These are phyloP conservation scores for Leptobrachium leishanense DNA, from an alignment of 2,113 vertebrate genomes.

Conservation along the genomic window DNA sequence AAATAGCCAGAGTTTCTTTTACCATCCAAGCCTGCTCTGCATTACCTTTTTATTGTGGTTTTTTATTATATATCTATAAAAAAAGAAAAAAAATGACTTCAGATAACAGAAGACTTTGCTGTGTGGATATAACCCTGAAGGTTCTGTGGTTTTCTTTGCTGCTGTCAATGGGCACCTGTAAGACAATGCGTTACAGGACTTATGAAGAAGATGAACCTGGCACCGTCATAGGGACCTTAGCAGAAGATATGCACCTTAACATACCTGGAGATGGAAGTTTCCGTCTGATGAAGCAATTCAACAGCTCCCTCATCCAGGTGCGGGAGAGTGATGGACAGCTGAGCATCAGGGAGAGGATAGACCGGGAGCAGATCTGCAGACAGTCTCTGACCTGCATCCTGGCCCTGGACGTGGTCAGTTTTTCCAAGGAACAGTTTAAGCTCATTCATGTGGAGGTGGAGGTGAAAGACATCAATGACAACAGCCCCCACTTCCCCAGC, in stretches of 20 bases:
- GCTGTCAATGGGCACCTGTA: slow-evolving; percentile 64
- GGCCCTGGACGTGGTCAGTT: slow-evolving; percentile 91
- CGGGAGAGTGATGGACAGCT: slow-evolving; percentile 90
- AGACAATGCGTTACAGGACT: slow-evolving; percentile 87
- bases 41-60: not conserved
- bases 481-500: slow-evolving; percentile 85
- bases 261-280: slow-evolving; percentile 80
- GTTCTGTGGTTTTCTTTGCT: slow-evolving; percentile 67
- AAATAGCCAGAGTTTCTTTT: not conserved
- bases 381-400: slow-evolving; percentile 81
- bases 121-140: slow-evolving; percentile 51
- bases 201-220: slow-evolving; percentile 86
- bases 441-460: slow-evolving; percentile 93
- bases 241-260: slow-evolving; percentile 86
- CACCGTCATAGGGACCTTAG: slow-evolving; percentile 89
- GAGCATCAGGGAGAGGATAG: slow-evolving; percentile 83
- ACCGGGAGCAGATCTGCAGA: slow-evolving; percentile 87
- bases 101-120: slow-evolving; percentile 30
- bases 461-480: slow-evolving; percentile 92
- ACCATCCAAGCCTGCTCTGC: not conserved
- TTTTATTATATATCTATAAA: no score
- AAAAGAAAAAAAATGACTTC: slow-evolving; percentile 52
- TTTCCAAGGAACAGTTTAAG: slow-evolving; percentile 86
- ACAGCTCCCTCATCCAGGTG: slow-evolving; percentile 85
- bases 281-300: slow-evolving; percentile 92